phyloP scores from a whole-genome alignment of 2,797 vertebrate genomes.

The Coregonus ussuriensis region DNA sequence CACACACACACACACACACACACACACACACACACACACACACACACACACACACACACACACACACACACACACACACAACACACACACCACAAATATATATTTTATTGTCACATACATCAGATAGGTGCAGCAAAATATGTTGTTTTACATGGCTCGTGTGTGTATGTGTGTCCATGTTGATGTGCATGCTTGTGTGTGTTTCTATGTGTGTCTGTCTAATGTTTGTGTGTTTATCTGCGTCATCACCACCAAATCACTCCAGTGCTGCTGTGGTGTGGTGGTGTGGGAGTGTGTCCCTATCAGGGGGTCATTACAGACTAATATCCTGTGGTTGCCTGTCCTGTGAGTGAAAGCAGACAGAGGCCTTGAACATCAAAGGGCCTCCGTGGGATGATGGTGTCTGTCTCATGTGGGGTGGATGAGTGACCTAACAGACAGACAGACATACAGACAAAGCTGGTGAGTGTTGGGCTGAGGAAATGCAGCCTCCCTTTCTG shows the following conservation, averaged over 20 bases:
- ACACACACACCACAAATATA: no score
- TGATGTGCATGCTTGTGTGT: background rate
- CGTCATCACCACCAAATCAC: conserved; percentile 5
- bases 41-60: no score
- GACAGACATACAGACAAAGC: conserved; percentile 34
- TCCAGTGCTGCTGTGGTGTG: conserved; percentile 12
- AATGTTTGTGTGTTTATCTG: background rate
- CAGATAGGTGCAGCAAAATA: no score
- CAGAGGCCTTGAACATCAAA: conserved; percentile 52
- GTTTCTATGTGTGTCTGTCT: background rate
- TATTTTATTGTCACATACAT: no score
- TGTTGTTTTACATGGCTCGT: background rate
- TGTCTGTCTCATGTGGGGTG: conserved; percentile 32
- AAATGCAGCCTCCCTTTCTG: background rate
- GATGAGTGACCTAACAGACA: conserved; percentile 52
- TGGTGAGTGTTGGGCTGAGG: background rate
- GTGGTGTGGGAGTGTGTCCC: conserved; percentile 14
- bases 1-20: no score
- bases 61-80: no score
- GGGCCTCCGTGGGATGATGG: conserved; percentile 22
- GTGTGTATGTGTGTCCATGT: conserved; percentile 2
- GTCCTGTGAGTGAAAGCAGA: conserved; percentile 30
- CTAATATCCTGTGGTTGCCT: conserved; percentile 57
- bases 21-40: no score
- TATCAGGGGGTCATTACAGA: conserved; percentile 55